These are phyloP conservation scores for Nomada flava DNA, from an alignment of 2,888 invertebrate genomes.

Conservation along the genomic window DNA sequence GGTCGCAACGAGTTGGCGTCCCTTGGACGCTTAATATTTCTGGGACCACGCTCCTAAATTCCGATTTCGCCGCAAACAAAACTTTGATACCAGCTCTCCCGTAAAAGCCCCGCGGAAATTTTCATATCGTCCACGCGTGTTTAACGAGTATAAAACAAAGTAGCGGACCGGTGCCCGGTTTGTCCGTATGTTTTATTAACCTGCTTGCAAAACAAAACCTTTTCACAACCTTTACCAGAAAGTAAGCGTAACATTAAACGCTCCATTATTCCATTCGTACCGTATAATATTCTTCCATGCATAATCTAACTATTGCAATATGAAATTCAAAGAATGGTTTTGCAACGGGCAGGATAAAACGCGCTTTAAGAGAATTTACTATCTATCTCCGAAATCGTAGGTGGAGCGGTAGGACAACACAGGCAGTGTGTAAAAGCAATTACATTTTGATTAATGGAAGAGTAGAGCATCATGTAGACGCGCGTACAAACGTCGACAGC, in stretches of 20 bases:
- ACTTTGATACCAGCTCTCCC: neutral
- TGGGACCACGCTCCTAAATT: conserved; percentile 30
- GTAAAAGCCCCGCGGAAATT: conserved; percentile 36
- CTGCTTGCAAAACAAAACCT: conserved; percentile 3
- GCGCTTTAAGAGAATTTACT: neutral
- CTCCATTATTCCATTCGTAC: neutral
- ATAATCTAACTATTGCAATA: too few relatives aligned
- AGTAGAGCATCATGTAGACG: neutral
- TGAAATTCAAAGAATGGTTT: too few relatives aligned
- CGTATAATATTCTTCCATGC: too few relatives aligned
- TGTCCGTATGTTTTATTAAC: conserved; percentile 15
- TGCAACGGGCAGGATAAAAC: too few relatives aligned
- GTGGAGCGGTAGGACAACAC: neutral
- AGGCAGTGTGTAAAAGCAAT: conserved; percentile 1
- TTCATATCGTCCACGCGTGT: conserved; percentile 36
- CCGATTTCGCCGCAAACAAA: conserved; percentile 38
- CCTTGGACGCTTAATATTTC: conserved; percentile 36
- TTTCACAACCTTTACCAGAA: neutral
- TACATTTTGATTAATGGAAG: conserved; percentile 21
- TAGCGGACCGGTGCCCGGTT: conserved; percentile 1
- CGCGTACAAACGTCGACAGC: neutral
- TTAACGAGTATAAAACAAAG: conserved; percentile 43
- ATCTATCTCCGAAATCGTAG: neutral
- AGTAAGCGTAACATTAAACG: conserved; percentile 5
- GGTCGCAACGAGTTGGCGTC: conserved; percentile 13